These are phyloP conservation scores for Cataglyphis livida DNA, from an alignment of 2,888 invertebrate genomes.

Conservation along the genomic window DNA sequence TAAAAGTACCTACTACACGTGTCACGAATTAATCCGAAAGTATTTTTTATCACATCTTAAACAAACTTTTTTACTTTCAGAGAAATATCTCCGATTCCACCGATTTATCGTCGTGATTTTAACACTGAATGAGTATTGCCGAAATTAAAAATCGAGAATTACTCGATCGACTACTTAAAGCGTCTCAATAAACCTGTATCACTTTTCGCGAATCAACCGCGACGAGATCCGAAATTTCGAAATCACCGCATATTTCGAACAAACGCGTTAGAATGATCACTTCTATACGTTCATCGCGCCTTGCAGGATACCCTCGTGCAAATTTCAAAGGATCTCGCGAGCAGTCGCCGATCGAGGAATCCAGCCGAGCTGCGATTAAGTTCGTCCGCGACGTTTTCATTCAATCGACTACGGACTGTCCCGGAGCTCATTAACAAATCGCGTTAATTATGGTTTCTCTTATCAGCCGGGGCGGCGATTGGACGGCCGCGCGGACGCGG, in stretches of 20 bases:
- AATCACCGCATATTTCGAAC: background rate
- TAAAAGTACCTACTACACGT: background rate
- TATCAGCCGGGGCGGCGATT: constrained; percentile 80
- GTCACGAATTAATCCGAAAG: background rate
- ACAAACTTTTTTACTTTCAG: background rate
- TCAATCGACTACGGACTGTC: constrained; percentile 73
- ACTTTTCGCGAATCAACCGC: background rate
- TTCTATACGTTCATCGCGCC: background rate
- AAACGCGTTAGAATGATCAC: background rate
- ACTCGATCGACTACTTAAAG: background rate
- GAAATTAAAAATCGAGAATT: background rate
- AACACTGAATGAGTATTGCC: background rate
- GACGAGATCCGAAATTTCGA: background rate
- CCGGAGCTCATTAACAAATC: constrained; percentile 80
- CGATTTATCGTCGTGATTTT: background rate
- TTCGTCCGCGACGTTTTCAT: constrained; percentile 68
- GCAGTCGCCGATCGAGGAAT: constrained; percentile 59
- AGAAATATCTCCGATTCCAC: background rate
- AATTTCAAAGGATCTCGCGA: constrained; percentile 5
- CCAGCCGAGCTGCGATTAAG: constrained; percentile 66
- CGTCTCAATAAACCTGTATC: background rate
- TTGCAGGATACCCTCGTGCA: background rate
- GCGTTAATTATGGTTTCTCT: constrained; percentile 82
- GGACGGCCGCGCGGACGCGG: constrained; percentile 74
- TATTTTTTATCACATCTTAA: background rate